Percentiles rank a stretch among this genome's conserved stretches.
phyloP scores from a whole-genome alignment of 2,888 invertebrate genomes.

The Malthinus flaveolus region DNA sequence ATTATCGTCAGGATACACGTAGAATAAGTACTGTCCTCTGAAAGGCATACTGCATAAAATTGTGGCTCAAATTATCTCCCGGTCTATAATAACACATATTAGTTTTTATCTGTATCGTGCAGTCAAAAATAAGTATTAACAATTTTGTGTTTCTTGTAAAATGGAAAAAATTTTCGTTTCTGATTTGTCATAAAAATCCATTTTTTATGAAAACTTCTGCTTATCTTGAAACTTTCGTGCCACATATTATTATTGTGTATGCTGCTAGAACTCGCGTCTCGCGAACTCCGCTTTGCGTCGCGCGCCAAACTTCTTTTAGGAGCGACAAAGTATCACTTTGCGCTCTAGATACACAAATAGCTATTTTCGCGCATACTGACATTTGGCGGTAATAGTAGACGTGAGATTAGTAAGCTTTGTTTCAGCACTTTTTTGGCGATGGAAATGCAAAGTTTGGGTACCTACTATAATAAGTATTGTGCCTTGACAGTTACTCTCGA shows the following conservation, averaged over 20 bases:
- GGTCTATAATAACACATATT: too few relatives aligned
- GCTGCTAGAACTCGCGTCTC: conserved; percentile 14
- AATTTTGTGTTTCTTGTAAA: too few relatives aligned
- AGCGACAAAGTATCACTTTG: conserved; percentile 9
- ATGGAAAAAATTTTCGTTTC: too few relatives aligned
- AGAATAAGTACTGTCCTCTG: too few relatives aligned
- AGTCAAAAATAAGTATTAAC: too few relatives aligned
- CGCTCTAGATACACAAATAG: conserved; percentile 19
- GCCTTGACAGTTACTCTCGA: background rate
- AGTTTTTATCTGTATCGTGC: too few relatives aligned
- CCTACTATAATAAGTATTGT: too few relatives aligned
- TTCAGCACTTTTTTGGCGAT: conserved; percentile 17
- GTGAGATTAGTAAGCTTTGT: conserved; percentile 12
- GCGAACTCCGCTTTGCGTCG: conserved; percentile 17
- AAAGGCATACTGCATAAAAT: too few relatives aligned
- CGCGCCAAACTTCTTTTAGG: too few relatives aligned
- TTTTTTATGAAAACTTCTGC: conserved; percentile 24
- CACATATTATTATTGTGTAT: conserved; percentile 9
- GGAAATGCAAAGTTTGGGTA: conserved; percentile 25
- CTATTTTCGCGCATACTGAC: conserved; percentile 18
- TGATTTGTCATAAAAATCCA: too few relatives aligned
- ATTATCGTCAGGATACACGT: too few relatives aligned
- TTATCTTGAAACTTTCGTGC: conserved; percentile 24
- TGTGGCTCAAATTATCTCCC: too few relatives aligned
- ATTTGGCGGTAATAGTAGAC: conserved; percentile 20